These are phyloP conservation scores for Thymallus thymallus DNA, from an alignment of 2,113 vertebrate genomes.

Conservation along the genomic window DNA sequence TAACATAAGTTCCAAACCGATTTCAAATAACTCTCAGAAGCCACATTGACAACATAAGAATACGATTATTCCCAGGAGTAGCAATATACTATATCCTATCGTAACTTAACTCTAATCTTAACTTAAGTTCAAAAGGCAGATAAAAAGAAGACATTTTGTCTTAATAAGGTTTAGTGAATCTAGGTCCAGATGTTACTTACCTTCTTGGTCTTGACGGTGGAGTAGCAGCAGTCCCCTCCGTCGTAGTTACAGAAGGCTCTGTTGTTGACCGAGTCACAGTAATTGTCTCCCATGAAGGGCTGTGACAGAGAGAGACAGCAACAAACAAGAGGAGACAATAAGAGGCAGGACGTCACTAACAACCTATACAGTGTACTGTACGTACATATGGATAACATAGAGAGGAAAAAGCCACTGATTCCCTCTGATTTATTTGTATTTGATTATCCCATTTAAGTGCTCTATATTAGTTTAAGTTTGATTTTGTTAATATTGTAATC, in stretches of 20 bases:
- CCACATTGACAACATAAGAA: too few relatives aligned
- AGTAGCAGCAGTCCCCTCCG: slow-evolving; percentile 94
- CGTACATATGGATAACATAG: background rate
- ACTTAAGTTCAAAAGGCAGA: too few relatives aligned
- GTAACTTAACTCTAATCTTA: too few relatives aligned
- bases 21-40: too few relatives aligned
- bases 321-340: background rate
- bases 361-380: background rate
- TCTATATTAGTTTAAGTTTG: slow-evolving; percentile 11
- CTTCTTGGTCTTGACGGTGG: slow-evolving; percentile 97
- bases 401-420: background rate
- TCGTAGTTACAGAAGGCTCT: slow-evolving; percentile 98
- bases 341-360: slow-evolving; percentile 5
- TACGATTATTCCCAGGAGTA: too few relatives aligned
- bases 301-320: slow-evolving; percentile 47
- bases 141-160: too few relatives aligned
- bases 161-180: background rate
- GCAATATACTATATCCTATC: too few relatives aligned
- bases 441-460: background rate
- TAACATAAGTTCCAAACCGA: too few relatives aligned
- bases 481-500: background rate
- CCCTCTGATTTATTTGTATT: background rate
- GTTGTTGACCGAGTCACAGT: slow-evolving; percentile 96
- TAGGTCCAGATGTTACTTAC: slow-evolving; percentile 67
- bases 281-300: slow-evolving; percentile 97